Percentiles rank a stretch among this genome's conserved stretches.
These are phyloP conservation scores for Tupaia chinensis DNA, from an alignment of 2,113 vertebrate species.

Conservation along the genomic window DNA sequence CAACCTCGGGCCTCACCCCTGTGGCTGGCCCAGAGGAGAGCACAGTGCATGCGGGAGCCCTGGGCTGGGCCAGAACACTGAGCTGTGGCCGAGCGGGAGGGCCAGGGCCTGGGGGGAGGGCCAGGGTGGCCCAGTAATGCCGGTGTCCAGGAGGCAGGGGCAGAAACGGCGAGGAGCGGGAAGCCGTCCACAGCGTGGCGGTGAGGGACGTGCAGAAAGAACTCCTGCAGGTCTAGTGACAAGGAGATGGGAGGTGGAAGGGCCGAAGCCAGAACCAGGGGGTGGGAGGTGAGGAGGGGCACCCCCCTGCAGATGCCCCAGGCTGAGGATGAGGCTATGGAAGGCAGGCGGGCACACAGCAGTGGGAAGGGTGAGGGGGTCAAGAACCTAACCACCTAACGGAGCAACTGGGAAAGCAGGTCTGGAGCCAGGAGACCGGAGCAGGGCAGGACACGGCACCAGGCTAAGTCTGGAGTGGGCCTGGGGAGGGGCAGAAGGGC, in stretches of 20 bases:
- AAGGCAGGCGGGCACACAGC: not conserved
- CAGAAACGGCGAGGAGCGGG: slow-evolving; percentile 16
- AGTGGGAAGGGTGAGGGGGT: not conserved
- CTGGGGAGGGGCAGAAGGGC: not conserved
- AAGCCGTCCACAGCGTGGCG: not conserved
- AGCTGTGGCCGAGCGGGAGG: no score
- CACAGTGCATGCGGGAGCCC: no score
- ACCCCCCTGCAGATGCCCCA: not conserved
- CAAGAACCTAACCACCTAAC: not conserved
- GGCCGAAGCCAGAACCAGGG: not conserved
- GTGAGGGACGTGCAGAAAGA: no score
- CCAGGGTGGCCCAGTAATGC: no score
- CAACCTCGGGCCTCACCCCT: no score
- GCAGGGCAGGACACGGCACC: no score
- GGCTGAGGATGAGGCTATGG: not conserved
- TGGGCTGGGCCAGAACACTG: no score
- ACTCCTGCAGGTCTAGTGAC: slow-evolving; percentile 53
- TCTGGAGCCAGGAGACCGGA: no score
- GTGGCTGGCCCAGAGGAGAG: no score
- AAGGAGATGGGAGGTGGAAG: slow-evolving; percentile 40
- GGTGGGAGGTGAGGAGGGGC: not conserved
- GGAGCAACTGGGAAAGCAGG: no score
- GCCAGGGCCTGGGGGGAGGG: no score
- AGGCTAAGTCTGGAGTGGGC: no score
- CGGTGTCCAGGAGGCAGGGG: not conserved